Base-by-base conservation (phyloP, 2,797 vertebrate species). In the Pangasius djambal region DNA sequence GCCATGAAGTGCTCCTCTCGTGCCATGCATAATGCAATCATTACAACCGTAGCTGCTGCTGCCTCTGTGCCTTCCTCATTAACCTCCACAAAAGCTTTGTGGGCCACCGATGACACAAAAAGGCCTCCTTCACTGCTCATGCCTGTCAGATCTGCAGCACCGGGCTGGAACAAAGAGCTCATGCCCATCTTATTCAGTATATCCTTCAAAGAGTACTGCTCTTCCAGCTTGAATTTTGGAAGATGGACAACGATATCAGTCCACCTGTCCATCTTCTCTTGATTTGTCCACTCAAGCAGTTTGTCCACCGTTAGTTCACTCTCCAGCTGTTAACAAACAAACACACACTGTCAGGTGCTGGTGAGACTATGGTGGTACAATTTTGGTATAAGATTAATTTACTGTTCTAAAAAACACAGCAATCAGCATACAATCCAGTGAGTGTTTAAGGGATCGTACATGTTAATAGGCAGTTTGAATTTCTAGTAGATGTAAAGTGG, bases 31-130 rank as follows among this genome's bases (percentile, higher is more conserved):
- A 95, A 92, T 0, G 48, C 0, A 0, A 83, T 40, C 0, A 97
- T 70, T 63, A 86, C 97, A 0, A 94, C 97, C 0, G 98, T 99
- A 89, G 98, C 98, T 0, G 97, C 96, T 0, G 98, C 98, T 0
- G 98, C 98, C 93, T 99, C 98, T 0, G 97, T 99, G 34, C 98
- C 98, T 90, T 98, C 97, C 94, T 99, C 99, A 1, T 98, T 99
- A 91, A 99, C 97, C 89, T 99, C 98, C 67, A 98, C 96, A 40
- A 98, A 98, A 85, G 97, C 95, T 92, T 99, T 98, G 94, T 99
- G 98, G 61, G 96, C 93, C 88, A 98, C 94, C 6, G 97, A 94
- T 0, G 99, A 99, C 88, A 99, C 91, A 86, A 94, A 97, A 72
- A 99, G 96, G 57, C 97, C 94, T 0, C 65, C 87, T 20, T 94